Evolutionary conservation across 2,888 invertebrate species (phyloP), one percentile per base, ranked within the genome.

Genomic region (Agapetus fuscipes): DNA sequence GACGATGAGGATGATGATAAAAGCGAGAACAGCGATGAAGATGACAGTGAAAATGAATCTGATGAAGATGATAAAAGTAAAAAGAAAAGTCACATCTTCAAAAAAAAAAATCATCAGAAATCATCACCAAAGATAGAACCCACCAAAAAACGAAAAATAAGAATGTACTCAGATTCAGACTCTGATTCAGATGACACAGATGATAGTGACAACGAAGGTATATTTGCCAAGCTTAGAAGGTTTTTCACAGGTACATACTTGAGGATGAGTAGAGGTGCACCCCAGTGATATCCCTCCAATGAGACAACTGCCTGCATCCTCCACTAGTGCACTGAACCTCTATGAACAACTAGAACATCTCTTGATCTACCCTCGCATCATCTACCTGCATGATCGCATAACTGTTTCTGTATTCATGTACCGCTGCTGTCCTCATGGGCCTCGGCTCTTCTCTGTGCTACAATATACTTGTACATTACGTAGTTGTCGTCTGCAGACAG

Each of bases 401-500:
- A 39, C 39, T 17, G n/a, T 29, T 12, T 29, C 11, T 39, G 13
- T 34, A 27, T 28, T 29, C 7, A 5, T 28, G n/a, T n/a, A n/a
- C n/a, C n/a, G n/a, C n/a, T n/a, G n/a, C n/a, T n/a, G n/a, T n/a
- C n/a, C n/a, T n/a, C n/a, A n/a, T n/a, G n/a, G n/a, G n/a, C n/a
- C 26, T 28, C 30, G 5, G n/a, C 7, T 35, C 17, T 25, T 35
- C 16, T 34, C 32, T 34, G 14, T 34, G 26, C 25, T 31, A 16
- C 34, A 43, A 35, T 35, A 30, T 40, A 30, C 33, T 12, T 43
- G 44, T 41, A 37, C n/a, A n/a, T n/a, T n/a, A 36, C 36, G 59
- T 66, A 73, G 74, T 71, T 71, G 66, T 73, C 74, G 76, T 74
- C 76, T 76, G 76, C 76, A 75, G 76, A 74, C 73, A 71, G 69